Evolutionary conservation across 2,888 invertebrate genomes (phyloP), one percentile per base, ranked within the genome.

Genomic region (Rotaria sp.): DNA sequence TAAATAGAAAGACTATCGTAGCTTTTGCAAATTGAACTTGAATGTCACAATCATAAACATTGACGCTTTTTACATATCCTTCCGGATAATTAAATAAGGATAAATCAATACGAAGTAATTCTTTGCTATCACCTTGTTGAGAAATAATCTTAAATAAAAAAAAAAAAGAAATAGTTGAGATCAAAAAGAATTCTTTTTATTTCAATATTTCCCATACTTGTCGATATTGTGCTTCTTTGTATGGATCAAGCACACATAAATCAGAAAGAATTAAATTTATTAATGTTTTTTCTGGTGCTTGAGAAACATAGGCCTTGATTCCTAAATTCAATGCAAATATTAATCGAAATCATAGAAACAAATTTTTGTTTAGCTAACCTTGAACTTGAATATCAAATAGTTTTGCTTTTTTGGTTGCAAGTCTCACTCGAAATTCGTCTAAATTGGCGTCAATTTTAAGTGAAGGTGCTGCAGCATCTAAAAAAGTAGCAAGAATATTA

Each of bases 1-100:
- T 94, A 91, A 96, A 96, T 57, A 98, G 93, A 91, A 96, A 97
- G 50, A 97, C 93, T 85, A 97, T 94, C 88, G 94, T 93, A 89
- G 96, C 93, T 89, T 95, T 94, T 87, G 96, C 96, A 91, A 97
- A 93, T 87, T 94, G 93, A 0, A 95, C 93, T 86, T 93, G 93
- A 21, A 98, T 94, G 74, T 94, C 94, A 93, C 96, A 95, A 90
- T 96, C 94, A 5, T 92, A 91, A 85, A 91, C 90, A 11, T 89
- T 88, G 90, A 92, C 90, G 92, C 90, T 84, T 88, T 89, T 84
- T 88, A 89, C 88, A 26, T 91, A 90, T 52, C 90, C 90, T 1
- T 92, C 91, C 30, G 91, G 91, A 21, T 93, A 93, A 2, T 94
- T 94, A 90, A 94, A 95, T 89, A 96, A 92, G 67, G 94, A 94